These are phyloP conservation scores for Entelurus aequoreus DNA, from an alignment of 2,113 vertebrate genomes.

Conservation along the genomic window DNA sequence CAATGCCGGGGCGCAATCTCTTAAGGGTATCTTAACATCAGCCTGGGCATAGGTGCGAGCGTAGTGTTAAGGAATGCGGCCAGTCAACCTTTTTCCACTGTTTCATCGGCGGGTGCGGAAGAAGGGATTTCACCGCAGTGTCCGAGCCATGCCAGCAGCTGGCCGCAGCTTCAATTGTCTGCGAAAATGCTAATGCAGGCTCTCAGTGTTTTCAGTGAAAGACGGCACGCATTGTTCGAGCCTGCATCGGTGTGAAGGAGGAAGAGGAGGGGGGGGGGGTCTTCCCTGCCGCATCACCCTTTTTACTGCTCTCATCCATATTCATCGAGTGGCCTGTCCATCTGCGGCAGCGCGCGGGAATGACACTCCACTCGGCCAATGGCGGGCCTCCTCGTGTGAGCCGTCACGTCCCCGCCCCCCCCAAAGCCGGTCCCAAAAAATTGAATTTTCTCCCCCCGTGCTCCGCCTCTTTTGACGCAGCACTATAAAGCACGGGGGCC, in stretches of 20 bases:
- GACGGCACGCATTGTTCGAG: constrained; percentile 74
- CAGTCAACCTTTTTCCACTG: constrained; percentile 64
- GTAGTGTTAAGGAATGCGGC: constrained; percentile 71
- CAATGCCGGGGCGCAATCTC: constrained; percentile 67
- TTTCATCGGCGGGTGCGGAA: constrained; percentile 66
- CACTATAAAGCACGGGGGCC: constrained; percentile 69
- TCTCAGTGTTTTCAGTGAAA: constrained; percentile 73
- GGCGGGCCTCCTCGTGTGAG: constrained; percentile 31
- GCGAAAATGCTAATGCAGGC: constrained; percentile 73
- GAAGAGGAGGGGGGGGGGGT: constrained; percentile 48
- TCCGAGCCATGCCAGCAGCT: constrained; percentile 70
- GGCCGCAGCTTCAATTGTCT: constrained; percentile 72
- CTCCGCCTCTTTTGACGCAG: constrained; percentile 75
- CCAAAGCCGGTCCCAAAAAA: constrained; percentile 60
- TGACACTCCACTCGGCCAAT: constrained; percentile 59
- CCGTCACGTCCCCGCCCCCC: constrained; percentile 64
- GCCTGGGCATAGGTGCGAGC: constrained; percentile 70
- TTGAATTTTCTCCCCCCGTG: constrained; percentile 53
- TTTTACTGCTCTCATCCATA: constrained; percentile 76
- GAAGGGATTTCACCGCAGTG: constrained; percentile 68
- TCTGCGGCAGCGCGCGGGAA: constrained; percentile 64
- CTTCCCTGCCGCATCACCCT: constrained; percentile 75
- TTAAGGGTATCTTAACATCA: constrained; percentile 66
- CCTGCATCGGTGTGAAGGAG: constrained; percentile 73
- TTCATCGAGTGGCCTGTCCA: constrained; percentile 73